Percentiles rank a stretch among this genome's conserved stretches.
Conservation (phyloP, 2,888 invertebrate species). For the Lycocerus yunnanus region DNA sequence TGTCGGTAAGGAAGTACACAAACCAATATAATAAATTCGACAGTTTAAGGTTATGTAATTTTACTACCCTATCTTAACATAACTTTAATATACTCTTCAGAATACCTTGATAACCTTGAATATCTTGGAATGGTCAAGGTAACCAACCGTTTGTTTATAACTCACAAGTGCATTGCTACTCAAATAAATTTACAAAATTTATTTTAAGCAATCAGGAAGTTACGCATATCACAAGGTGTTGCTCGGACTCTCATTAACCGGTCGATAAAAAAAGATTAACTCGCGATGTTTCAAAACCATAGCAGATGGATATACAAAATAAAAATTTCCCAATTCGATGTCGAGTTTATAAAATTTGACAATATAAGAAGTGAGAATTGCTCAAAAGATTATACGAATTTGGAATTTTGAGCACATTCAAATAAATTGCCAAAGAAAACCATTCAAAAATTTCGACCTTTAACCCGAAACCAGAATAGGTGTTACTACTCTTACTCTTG, state of each 20-base stretch:
- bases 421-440: not conserved
- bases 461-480: not conserved
- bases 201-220: not conserved
- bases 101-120: constrained; percentile 3
- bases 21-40: not conserved
- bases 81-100: not conserved
- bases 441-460: not conserved
- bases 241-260: not conserved
- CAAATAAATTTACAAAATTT: constrained; percentile 1
- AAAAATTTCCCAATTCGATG: not conserved
- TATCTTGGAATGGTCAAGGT: constrained; percentile 1
- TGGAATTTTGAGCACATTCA: not conserved
- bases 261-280: not conserved
- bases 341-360: not conserved
- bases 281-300: not conserved
- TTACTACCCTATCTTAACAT: constrained; percentile 5
- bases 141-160: constrained; percentile 3
- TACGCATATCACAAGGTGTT: not conserved
- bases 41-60: not conserved
- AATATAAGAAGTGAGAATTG: not conserved
- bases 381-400: not conserved
- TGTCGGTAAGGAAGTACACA: not conserved
- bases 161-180: not conserved
- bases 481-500: not conserved
- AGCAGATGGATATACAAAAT: not conserved